Evolutionary conservation across 1,140 invertebrate species (phyloP).

Genomic region (Drosophila malerkotliana): DNA sequence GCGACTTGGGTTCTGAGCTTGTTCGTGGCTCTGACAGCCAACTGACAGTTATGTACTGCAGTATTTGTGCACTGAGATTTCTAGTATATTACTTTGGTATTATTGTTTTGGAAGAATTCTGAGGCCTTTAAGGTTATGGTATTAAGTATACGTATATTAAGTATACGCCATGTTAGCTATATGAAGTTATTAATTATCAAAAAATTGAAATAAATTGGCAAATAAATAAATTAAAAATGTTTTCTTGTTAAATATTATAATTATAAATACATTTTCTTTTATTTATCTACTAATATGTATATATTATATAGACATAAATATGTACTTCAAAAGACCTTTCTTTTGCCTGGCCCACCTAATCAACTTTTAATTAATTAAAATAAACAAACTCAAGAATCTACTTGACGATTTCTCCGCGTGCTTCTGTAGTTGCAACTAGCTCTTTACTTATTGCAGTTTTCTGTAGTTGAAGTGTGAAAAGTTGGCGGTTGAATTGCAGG

Average conservation of each 20-base stretch:
- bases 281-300: too few species aligned
- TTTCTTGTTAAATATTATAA: too few species aligned
- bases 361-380: too few species aligned
- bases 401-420: conserved; percentile 5
- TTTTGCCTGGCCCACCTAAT: too few species aligned
- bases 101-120: too few species aligned
- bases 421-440: conserved; percentile 38
- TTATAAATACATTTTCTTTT: too few species aligned
- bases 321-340: too few species aligned
- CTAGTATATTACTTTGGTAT: too few species aligned
- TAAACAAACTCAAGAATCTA: too few species aligned
- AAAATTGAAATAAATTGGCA: too few species aligned
- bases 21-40: conserved; percentile 30
- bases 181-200: neutral
- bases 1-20: conserved; percentile 11
- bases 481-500: conserved; percentile 67
- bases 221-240: too few species aligned
- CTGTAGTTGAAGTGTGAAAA: conserved; percentile 72
- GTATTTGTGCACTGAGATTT: neutral
- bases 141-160: neutral
- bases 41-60: conserved; percentile 29
- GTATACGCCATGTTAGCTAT: neutral
- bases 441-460: conserved; percentile 31
- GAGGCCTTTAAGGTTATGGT: neutral
- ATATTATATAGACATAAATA: too few species aligned